These are phyloP conservation scores for Danio rerio DNA, from an alignment of 2,113 vertebrate species.

Conservation along the genomic window DNA sequence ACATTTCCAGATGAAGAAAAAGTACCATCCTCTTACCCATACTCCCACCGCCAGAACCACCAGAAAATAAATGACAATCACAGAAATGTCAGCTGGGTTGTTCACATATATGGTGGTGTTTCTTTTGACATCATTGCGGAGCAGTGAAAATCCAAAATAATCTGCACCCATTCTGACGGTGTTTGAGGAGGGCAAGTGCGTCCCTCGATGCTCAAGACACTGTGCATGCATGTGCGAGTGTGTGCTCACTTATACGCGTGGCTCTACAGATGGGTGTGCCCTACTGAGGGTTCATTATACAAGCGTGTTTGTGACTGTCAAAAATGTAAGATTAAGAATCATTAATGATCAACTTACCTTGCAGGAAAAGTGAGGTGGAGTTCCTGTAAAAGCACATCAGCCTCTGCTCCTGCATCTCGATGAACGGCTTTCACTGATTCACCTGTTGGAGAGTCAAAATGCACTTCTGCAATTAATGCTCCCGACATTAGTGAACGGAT, in stretches of 20 bases:
- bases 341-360: constrained; percentile 56
- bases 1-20: background rate
- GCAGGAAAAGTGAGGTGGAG: constrained; percentile 12
- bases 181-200: constrained; percentile 1
- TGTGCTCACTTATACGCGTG: constrained; percentile 10
- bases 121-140: constrained; percentile 21
- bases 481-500: background rate
- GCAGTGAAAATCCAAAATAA: constrained; percentile 69
- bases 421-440: background rate
- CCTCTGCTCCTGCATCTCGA: constrained; percentile 15
- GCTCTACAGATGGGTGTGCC: constrained; percentile 28
- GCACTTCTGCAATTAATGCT: background rate
- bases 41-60: constrained; percentile 90
- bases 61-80: constrained; percentile 92
- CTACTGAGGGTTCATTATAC: constrained; percentile 45
- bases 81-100: constrained; percentile 90
- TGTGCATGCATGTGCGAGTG: background rate
- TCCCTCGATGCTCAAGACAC: constrained; percentile 10
- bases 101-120: constrained; percentile 66
- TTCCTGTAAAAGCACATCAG: background rate
- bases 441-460: background rate
- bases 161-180: constrained; percentile 65
- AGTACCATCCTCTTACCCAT: constrained; percentile 82
- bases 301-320: constrained; percentile 22
- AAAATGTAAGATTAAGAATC: constrained; percentile 29